phyloP scores from a whole-genome alignment of 1,140 invertebrate genomes.

The honey bee (Apis mellifera) region Amel_HAv3.1 CM009931.2:14014501-14015000 shows the following conservation, averaged over 20 bases:
- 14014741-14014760: conserved; percentile 75
- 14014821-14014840: conserved; percentile 93
- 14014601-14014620: background rate
- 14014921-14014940: conserved; percentile 80
- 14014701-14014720: too few species aligned
- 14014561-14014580: background rate
- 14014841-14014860: conserved; percentile 92
- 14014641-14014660: background rate
- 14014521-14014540: conserved; percentile 86
- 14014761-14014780: background rate
- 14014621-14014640: conserved; percentile 7
- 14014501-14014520: conserved; percentile 90
- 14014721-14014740: background rate
- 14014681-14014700: too few species aligned
- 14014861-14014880: conserved; percentile 89
- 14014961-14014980: conserved; percentile 84
- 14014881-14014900: conserved; percentile 89
- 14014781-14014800: conserved; percentile 12
- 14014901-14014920: conserved; percentile 88
- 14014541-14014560: conserved; percentile 63
- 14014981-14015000: conserved; percentile 82
- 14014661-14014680: conserved; percentile 4
- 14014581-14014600: background rate
- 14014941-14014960: conserved; percentile 71
- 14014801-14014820: conserved; percentile 83